Evolutionary conservation across 2,888 invertebrate species (phyloP).

Genomic region (Bibio marci): DNA sequence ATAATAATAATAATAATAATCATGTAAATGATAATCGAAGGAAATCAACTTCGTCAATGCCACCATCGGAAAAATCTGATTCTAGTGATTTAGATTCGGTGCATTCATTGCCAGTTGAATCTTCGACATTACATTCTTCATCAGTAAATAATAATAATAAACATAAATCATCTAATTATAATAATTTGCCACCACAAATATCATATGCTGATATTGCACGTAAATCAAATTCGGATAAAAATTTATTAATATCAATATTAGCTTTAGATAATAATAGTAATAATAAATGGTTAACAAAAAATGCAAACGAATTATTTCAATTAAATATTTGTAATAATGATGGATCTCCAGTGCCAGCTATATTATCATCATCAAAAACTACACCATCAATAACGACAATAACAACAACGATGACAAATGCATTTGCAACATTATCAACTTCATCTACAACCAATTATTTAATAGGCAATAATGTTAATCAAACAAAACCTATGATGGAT

Average conservation of each 20-base stretch:
- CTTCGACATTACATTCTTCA: conserved; percentile 20
- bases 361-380: not conserved
- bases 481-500: conserved; percentile 1
- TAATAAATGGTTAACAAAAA: too few relatives aligned
- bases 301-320: too few relatives aligned
- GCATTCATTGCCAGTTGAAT: conserved; percentile 58
- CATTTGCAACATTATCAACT: too few relatives aligned
- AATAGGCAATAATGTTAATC: conserved; percentile 23
- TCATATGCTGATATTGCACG: conserved; percentile 70
- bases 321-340: too few relatives aligned
- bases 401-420: too few relatives aligned
- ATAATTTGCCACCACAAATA: conserved; percentile 25
- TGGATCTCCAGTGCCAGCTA: too few relatives aligned
- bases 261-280: conserved; percentile 7
- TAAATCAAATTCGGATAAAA: not conserved
- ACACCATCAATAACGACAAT: too few relatives aligned
- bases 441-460: too few relatives aligned
- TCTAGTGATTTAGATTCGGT: conserved; percentile 70
- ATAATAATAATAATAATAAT: not conserved
- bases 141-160: conserved; percentile 19
- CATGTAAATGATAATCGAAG: conserved; percentile 31
- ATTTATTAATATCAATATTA: conserved; percentile 7
- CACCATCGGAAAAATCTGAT: conserved; percentile 70
- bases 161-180: not conserved
- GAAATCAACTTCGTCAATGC: conserved; percentile 54